phyloP scores from a whole-genome alignment of 2,888 invertebrate species.

The Pediacus dermestoides region DNA sequence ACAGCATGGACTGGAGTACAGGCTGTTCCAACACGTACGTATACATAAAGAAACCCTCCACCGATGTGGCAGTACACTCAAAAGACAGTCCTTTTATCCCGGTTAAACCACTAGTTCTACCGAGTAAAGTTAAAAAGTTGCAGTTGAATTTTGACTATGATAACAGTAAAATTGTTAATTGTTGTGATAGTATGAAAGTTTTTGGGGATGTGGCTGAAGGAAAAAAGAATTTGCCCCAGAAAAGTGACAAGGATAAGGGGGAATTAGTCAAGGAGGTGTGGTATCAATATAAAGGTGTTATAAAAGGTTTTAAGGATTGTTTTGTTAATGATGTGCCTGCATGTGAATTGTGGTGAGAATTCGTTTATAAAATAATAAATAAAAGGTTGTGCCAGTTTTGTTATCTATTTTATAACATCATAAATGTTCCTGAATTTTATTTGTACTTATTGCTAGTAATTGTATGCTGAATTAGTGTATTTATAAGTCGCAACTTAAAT shows the following conservation, averaged over 20 bases:
- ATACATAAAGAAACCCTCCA: conserved; percentile 27
- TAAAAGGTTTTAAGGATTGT: conserved; percentile 60
- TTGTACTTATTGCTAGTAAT: too few relatives aligned
- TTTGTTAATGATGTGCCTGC: conserved; percentile 56
- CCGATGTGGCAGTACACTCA: conserved; percentile 2
- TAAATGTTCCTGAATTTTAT: too few relatives aligned
- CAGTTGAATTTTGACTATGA: conserved; percentile 36
- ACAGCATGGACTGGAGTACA: conserved; percentile 27
- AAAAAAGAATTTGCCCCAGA: background rate
- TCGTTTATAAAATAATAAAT: too few relatives aligned
- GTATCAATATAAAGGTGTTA: conserved; percentile 55
- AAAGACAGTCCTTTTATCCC: conserved; percentile 45
- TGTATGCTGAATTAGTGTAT: too few relatives aligned
- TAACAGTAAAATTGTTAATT: conserved; percentile 26
- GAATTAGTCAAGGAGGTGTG: conserved; percentile 41
- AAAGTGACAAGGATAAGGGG: conserved; percentile 14
- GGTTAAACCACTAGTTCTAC: conserved; percentile 34
- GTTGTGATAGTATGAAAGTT: conserved; percentile 40
- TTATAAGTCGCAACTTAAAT: too few relatives aligned
- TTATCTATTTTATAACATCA: background rate
- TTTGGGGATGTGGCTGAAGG: conserved; percentile 31
- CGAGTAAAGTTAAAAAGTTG: conserved; percentile 33
- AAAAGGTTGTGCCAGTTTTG: too few relatives aligned
- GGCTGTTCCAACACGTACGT: conserved; percentile 37
- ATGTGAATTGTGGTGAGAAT: conserved; percentile 52